phyloP scores from a whole-genome alignment of 2,888 invertebrate species.

The Apantesis nais region DNA sequence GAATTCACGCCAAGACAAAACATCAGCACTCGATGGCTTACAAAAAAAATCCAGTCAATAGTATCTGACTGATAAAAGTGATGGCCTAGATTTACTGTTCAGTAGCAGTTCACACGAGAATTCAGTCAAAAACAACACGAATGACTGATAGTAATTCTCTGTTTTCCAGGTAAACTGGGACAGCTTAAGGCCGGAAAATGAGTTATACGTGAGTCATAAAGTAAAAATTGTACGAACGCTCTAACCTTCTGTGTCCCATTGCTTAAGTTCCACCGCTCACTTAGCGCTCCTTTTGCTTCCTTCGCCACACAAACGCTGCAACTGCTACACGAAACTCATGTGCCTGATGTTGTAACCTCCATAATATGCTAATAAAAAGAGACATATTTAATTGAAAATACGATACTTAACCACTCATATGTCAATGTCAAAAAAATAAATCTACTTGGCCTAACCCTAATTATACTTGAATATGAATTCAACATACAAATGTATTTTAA shows the following conservation, averaged over 20 bases:
- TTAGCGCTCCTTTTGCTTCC: constrained; percentile 56
- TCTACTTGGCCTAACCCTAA: no score
- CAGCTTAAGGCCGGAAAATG: constrained; percentile 85
- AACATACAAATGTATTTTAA: no score
- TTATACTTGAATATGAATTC: no score
- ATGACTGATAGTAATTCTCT: constrained; percentile 74
- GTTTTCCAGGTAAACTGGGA: constrained; percentile 86
- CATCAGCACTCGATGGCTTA: constrained; percentile 15
- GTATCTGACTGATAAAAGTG: constrained; percentile 7
- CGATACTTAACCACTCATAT: constrained; percentile 7
- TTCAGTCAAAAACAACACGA: constrained; percentile 68
- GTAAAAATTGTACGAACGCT: constrained; percentile 62
- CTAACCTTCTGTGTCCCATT: constrained; percentile 60
- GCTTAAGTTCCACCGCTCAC: constrained; percentile 57
- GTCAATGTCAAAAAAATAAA: constrained; percentile 9
- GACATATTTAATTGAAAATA: neutral
- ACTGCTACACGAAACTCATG: constrained; percentile 45
- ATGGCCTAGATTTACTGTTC: constrained; percentile 23
- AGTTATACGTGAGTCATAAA: constrained; percentile 82
- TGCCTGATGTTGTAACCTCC: constrained; percentile 41
- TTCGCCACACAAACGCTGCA: constrained; percentile 49
- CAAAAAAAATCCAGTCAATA: constrained; percentile 1
- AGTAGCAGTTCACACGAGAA: constrained; percentile 40
- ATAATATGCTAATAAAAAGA: constrained; percentile 12
- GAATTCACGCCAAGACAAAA: neutral